Conservation (phyloP, 2,888 invertebrate species). For the Tridacna gigas region DNA sequence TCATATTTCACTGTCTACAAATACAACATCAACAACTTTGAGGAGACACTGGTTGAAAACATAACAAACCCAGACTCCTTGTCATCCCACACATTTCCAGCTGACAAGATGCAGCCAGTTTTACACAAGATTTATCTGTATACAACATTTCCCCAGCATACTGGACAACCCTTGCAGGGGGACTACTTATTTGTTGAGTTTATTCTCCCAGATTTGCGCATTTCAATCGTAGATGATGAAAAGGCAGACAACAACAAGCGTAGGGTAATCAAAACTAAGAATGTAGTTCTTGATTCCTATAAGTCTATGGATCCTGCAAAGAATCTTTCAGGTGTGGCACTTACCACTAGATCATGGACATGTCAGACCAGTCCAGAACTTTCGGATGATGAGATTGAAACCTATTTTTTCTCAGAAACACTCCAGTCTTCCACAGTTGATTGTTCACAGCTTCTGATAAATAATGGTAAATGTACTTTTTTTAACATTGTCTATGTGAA, state of each 20-base stretch:
- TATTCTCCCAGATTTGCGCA: not conserved
- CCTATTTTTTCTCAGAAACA: slow-evolving; percentile 13
- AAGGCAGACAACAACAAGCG: slow-evolving; percentile 1
- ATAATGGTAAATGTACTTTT: not conserved
- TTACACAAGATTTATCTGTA: slow-evolving; percentile 7
- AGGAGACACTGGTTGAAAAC: not conserved
- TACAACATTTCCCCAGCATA: not conserved
- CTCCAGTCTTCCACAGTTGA: not conserved
- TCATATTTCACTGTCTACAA: slow-evolving; percentile 5
- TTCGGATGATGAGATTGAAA: not conserved
- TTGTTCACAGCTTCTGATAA: not conserved
- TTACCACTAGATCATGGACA: slow-evolving; percentile 1
- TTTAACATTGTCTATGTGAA: no score
- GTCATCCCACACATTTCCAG: not conserved
- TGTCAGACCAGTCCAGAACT: slow-evolving; percentile 16
- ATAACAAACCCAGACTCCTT: not conserved
- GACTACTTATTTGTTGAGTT: slow-evolving; percentile 29
- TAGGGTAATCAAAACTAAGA: not conserved
- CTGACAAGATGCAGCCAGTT: slow-evolving; percentile 9
- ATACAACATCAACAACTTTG: not conserved
- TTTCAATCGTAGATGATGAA: not conserved
- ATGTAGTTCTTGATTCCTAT: slow-evolving; percentile 13
- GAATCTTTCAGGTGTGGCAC: not conserved
- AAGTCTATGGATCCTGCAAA: slow-evolving; percentile 32
- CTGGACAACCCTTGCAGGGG: not conserved